Percentiles rank a stretch among this genome's conserved stretches.
phyloP scores from a whole-genome alignment of 2,888 invertebrate genomes.

The Rotaria magnacalcarata region DNA sequence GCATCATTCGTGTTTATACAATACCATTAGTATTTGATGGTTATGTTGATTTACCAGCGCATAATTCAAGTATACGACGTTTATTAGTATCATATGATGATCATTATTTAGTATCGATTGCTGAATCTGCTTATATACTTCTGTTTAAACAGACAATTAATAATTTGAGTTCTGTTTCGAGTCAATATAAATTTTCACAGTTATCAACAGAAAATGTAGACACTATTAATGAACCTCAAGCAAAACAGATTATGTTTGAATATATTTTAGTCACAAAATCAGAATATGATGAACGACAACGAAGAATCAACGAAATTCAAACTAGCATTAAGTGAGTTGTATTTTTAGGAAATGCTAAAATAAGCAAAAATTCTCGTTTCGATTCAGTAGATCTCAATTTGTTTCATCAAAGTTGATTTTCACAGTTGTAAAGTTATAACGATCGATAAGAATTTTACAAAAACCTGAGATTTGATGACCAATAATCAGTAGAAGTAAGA shows the following conservation, averaged over 20 bases:
- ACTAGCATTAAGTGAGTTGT: not conserved
- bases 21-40: constrained; percentile 70
- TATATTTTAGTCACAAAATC: constrained; percentile 21
- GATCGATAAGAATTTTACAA: too few species aligned
- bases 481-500: too few species aligned
- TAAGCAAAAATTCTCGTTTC: too few species aligned
- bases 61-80: constrained; percentile 62
- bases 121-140: constrained; percentile 9
- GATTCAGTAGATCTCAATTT: too few species aligned
- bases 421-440: too few species aligned
- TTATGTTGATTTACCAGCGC: constrained; percentile 57
- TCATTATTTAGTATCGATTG: constrained; percentile 58
- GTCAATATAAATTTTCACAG: not conserved
- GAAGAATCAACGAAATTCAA: not conserved
- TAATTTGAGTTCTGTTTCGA: not conserved
- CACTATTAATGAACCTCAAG: not conserved
- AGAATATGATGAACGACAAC: constrained; percentile 8
- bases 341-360: not conserved
- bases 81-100: constrained; percentile 68
- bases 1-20: constrained; percentile 73
- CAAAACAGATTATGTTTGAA: not conserved
- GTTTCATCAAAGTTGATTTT: too few species aligned
- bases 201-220: not conserved
- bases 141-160: not conserved
- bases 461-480: too few species aligned